A percentile compares a stretch with the other conserved stretches of the same genome.
These are phyloP conservation scores for Sympetrum striolatum DNA, from an alignment of 2,888 invertebrate genomes.

Conservation along the genomic window DNA sequence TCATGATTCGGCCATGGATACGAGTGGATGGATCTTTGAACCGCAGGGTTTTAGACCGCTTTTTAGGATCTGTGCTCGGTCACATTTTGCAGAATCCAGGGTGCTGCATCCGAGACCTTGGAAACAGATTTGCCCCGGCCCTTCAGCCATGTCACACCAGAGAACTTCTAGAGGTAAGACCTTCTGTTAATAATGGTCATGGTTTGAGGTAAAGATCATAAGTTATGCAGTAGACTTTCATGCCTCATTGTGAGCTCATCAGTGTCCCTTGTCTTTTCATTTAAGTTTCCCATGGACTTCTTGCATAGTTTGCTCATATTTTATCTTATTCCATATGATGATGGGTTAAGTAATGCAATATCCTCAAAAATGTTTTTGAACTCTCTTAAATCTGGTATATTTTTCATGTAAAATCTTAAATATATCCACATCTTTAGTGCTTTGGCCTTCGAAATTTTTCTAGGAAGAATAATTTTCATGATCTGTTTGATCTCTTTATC, in stretches of 20 bases:
- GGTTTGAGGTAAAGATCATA: not conserved
- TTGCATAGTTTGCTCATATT: no score
- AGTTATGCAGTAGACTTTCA: not conserved
- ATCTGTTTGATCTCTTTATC: no score
- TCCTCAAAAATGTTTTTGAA: no score
- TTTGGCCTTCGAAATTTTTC: no score
- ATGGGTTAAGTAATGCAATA: no score
- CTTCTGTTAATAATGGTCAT: slow-evolving; percentile 46
- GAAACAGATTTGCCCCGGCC: slow-evolving; percentile 68
- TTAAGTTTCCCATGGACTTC: no score
- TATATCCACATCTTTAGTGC: no score
- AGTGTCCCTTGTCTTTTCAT: not conserved
- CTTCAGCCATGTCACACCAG: slow-evolving; percentile 71
- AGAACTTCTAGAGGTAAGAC: slow-evolving; percentile 68
- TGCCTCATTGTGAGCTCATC: not conserved
- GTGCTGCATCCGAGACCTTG: slow-evolving; percentile 63
- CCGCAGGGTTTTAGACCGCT: slow-evolving; percentile 70
- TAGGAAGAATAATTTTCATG: no score
- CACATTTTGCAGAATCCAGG: slow-evolving; percentile 71
- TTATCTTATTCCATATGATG: no score
- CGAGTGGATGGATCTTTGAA: slow-evolving; percentile 76
- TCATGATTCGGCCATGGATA: slow-evolving; percentile 73
- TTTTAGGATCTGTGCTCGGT: slow-evolving; percentile 71
- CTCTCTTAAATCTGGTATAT: no score
- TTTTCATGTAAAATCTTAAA: no score